Evolutionary conservation across 2,888 invertebrate genomes (phyloP).

Genomic region (Spodoptera exigua): DNA sequence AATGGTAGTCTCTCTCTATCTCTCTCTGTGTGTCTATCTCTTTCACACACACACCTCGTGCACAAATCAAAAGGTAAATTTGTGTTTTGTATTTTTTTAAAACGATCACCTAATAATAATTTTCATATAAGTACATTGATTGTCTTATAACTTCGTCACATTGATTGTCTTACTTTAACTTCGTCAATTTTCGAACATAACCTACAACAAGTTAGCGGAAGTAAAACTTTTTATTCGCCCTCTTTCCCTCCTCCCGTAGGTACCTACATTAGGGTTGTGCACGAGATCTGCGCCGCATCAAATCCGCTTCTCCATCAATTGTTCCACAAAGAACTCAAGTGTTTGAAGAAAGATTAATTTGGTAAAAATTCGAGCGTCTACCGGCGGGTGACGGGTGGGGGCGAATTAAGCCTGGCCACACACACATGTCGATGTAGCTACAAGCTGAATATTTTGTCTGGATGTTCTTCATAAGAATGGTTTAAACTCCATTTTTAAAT

Average conservation of each 20-base stretch:
- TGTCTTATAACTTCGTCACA: too few species aligned
- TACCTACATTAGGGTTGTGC: constrained; percentile 44
- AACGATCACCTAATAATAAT: too few species aligned
- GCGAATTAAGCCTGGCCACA: constrained; percentile 43
- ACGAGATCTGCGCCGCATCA: constrained; percentile 66
- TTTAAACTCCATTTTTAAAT: not conserved
- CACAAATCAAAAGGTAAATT: too few species aligned
- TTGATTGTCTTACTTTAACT: too few species aligned
- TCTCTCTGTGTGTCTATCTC: too few species aligned
- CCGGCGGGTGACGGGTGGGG: constrained; percentile 34
- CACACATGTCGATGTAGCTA: constrained; percentile 40
- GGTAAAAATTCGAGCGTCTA: constrained; percentile 73
- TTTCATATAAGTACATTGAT: too few species aligned
- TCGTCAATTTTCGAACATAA: not conserved
- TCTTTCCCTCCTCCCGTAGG: constrained; percentile 42
- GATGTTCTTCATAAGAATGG: not conserved
- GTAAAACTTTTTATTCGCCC: constrained; percentile 21
- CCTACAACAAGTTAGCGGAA: constrained; percentile 11
- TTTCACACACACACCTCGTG: too few species aligned
- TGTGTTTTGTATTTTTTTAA: too few species aligned
- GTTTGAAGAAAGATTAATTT: constrained; percentile 87
- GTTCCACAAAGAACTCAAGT: constrained; percentile 78
- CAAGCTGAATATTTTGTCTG: constrained; percentile 3
- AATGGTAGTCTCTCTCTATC: too few species aligned
- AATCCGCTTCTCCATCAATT: constrained; percentile 73